Percentiles rank a stretch among this genome's conserved stretches.
Evolutionary conservation across 30 jellyfish, hydroid and myxozoan genomes (phyloP).

Genomic region (Catostylus mosaicus): DNA sequence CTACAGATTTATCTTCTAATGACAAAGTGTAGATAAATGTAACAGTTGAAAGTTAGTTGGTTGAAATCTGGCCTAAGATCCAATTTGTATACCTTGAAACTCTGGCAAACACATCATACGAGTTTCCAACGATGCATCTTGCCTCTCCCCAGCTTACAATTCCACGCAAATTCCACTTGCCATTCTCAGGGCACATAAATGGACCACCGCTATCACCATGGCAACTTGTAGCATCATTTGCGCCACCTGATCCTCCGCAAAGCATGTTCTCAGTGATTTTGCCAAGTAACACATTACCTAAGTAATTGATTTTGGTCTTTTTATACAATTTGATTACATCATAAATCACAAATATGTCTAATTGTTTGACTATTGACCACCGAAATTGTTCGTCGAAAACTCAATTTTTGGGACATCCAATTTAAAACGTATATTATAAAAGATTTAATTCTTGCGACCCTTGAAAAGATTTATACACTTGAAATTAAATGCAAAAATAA

Average conservation of each 20-base stretch:
- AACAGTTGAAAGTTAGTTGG: constrained; percentile 9
- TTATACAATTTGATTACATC: too few relatives aligned
- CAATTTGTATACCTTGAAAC: constrained; percentile 35
- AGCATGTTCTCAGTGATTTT: constrained; percentile 24
- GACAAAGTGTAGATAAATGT: background rate
- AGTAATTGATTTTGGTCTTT: too few relatives aligned
- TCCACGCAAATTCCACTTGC: constrained; percentile 52
- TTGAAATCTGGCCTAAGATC: constrained; percentile 24
- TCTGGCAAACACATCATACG: constrained; percentile 41
- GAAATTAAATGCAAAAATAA: too few relatives aligned
- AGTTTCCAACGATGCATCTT: constrained; percentile 19
- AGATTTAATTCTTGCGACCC: too few relatives aligned
- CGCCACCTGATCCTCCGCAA: constrained; percentile 61
- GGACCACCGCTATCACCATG: constrained; percentile 75
- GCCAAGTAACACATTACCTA: constrained; percentile 4
- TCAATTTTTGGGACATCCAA: too few relatives aligned
- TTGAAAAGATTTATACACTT: too few relatives aligned
- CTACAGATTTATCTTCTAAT: background rate
- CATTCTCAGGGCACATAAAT: constrained; percentile 26
- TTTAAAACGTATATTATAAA: too few relatives aligned
- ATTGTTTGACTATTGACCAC: too few relatives aligned
- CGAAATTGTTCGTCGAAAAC: too few relatives aligned
- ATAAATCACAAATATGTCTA: too few relatives aligned
- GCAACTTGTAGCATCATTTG: constrained; percentile 29
- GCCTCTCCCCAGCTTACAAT: constrained; percentile 43